These are phyloP conservation scores for Plemyria rubiginata DNA, from an alignment of 2,888 invertebrate species.

Conservation along the genomic window DNA sequence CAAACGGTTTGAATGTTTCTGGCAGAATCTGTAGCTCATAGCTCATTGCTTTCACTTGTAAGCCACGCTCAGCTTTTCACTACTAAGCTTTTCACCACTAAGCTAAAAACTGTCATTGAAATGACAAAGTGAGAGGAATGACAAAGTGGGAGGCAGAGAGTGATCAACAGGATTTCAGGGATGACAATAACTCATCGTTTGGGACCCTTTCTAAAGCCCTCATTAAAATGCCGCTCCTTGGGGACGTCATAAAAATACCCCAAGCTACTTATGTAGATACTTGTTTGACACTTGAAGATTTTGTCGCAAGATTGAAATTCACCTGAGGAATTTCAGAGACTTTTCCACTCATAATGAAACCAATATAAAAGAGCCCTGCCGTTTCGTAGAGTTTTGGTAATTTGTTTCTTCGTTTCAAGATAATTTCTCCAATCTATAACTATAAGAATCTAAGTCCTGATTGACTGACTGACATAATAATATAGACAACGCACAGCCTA, in stretches of 20 bases:
- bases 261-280: slow-evolving; percentile 43
- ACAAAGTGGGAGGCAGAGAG: slow-evolving; percentile 55
- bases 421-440: too few species aligned
- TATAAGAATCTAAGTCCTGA: too few species aligned
- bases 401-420: background rate
- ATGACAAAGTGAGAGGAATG: slow-evolving; percentile 57
- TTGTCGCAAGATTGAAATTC: slow-evolving; percentile 24
- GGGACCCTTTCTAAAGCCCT: slow-evolving; percentile 60
- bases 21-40: too few species aligned
- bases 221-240: slow-evolving; percentile 68
- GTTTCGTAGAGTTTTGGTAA: background rate
- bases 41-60: too few species aligned
- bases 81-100: too few species aligned
- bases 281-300: slow-evolving; percentile 32
- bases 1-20: too few species aligned
- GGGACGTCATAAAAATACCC: slow-evolving; percentile 63
- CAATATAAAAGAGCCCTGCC: slow-evolving; percentile 8
- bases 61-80: background rate
- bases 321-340: slow-evolving; percentile 17
- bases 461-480: too few species aligned
- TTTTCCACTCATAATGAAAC: slow-evolving; percentile 16
- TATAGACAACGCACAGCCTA: too few species aligned
- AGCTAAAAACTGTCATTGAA: slow-evolving; percentile 34
- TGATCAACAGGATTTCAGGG: slow-evolving; percentile 58
- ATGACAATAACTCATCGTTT: slow-evolving; percentile 70